Evolutionary conservation across 1,140 invertebrate species (phyloP).

Genomic region (Agraylea sexmaculata): DNA sequence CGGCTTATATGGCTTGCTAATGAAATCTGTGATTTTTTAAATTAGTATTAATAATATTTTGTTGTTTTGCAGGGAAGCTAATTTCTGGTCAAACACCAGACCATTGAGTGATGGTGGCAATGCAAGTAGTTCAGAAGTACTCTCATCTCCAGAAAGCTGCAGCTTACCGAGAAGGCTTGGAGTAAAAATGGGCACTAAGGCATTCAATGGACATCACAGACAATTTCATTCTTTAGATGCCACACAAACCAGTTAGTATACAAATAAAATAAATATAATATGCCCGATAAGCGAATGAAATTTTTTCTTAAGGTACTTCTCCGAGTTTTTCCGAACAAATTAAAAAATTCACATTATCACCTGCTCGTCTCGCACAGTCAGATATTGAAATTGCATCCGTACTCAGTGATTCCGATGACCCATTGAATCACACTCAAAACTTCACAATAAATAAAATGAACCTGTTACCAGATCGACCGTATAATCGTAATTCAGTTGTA

Average conservation of each 20-base stretch:
- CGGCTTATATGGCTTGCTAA: too few species aligned
- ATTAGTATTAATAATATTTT: conserved; percentile 2
- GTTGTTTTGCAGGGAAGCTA: background rate
- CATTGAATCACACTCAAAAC: conserved; percentile 22
- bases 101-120: conserved; percentile 12
- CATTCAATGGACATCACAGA: conserved; percentile 40
- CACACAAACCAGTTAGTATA: conserved; percentile 12
- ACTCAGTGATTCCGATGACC: conserved; percentile 39
- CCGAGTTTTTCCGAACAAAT: conserved; percentile 18
- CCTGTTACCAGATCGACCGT: conserved; percentile 34
- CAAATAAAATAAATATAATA: background rate
- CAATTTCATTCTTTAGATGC: conserved; percentile 21
- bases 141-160: conserved; percentile 36
- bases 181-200: conserved; percentile 60
- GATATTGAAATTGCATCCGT: conserved; percentile 30
- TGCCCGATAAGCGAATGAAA: background rate
- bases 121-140: conserved; percentile 19
- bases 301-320: conserved; percentile 7
- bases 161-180: conserved; percentile 49
- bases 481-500: conserved; percentile 26
- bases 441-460: conserved; percentile 38
- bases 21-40: too few species aligned
- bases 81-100: background rate
- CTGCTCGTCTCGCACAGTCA: conserved; percentile 23
- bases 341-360: conserved; percentile 14